Evolutionary conservation across 1,140 invertebrate species (phyloP), one percentile per base, ranked within the genome.

Genomic region (Aphis craccivora): DNA sequence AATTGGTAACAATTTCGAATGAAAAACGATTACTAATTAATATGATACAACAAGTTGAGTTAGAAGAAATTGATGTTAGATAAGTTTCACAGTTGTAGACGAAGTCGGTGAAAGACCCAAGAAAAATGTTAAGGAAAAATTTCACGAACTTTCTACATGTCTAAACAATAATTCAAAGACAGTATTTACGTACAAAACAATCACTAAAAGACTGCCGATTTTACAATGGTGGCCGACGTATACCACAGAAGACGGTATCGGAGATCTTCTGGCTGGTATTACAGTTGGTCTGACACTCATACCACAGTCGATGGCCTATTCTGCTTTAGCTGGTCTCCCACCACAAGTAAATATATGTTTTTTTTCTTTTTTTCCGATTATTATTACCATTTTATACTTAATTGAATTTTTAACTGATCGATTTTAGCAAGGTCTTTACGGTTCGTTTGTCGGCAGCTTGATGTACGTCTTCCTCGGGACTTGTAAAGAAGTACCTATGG

Each of bases 401-500:
- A n/a, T n/a, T 25, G 55, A 23, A 30, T 90, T 94, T n/a, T n/a
- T n/a, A n/a, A n/a, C n/a, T 55, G 90, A 90, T 93, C n/a, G 25
- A 84, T 95, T 95, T 30, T 96, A 98, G 97, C 97, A 98, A 95
- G 98, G 98, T 88, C 96, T 99, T 1, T 99, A 99, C 95, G 97
- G 98, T 40, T 98, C 98, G 0, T 99, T 99, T 95, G 95, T 99
- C 94, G 98, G 98, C 53, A 97, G 97, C 95, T 98, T 99, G 95
- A 96, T 99, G 86, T 99, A 99, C 95, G 97, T 98, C 94, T 95
- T 99, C 84, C 96, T 99, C 94, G 98, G 98, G 81, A 98, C 97
- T 53, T 98, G 98, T 94, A 98, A 98, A 95, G 98, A 98, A 95
- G 97, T 99, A 60, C 98, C 98, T 4, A 96, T 98, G 94, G 98